Evolutionary conservation across 2,113 vertebrate genomes (phyloP), one percentile per base, ranked within the genome.

Genomic region (Taurulus bubalis): DNA sequence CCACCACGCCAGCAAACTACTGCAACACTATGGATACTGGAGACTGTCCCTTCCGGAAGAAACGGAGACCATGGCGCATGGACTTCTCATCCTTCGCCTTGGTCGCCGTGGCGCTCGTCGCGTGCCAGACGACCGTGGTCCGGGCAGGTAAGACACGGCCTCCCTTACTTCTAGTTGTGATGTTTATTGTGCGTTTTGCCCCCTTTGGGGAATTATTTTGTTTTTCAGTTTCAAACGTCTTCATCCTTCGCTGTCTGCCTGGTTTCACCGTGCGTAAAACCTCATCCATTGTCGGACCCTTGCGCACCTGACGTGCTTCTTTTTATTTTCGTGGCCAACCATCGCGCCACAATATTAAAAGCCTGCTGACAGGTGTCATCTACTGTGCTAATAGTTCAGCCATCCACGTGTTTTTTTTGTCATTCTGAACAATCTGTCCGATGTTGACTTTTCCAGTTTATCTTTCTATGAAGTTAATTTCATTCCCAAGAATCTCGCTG

Each of bases 1-100:
- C 75, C 62, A 68, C 83, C 85, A 80, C 90, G 77, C 86, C 84
- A 85, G 70, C 79, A 63, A 75, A 71, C 80, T 74, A 64, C 85
- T 74, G 89, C 87, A 83, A 79, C 84, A 93, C 85, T 93, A 96
- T 96, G 95, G 94, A 96, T 95, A 94, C 92, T 92, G 85, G 75
- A 89, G 89, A 68, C 79, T 92, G 91, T 85, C 74, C 90, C 63
- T 92, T 83, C 80, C 90, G 94, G 88, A 96, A 93, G 93, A 95
- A 95, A 91, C 87, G 94, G 90, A 94, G 94, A 91, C 92, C 93
- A 20, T 91, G 93, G 94, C 84, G 88, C 87, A 53, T 86, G 92
- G 88, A 93, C 78, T 77, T 93, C 75, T 77, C 92, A 55, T 91
- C 93, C 84, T 65, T 95, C 69, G 90, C 91, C 85, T 60, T 95